These are phyloP conservation scores for Sepiola atlantica DNA, from an alignment of 2,888 invertebrate species.

Conservation along the genomic window DNA sequence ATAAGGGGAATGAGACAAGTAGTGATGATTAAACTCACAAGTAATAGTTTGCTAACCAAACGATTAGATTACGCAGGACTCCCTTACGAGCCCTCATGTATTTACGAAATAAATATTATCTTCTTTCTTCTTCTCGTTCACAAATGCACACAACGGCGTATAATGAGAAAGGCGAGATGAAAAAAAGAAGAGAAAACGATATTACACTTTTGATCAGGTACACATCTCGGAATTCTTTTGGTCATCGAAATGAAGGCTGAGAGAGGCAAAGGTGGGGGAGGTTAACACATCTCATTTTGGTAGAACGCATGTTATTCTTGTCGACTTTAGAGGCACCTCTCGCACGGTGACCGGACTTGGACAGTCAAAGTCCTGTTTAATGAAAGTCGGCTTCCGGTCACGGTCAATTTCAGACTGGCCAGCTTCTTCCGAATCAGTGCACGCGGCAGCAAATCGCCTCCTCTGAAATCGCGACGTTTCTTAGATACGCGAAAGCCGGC, in stretches of 20 bases:
- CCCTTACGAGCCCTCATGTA: neutral
- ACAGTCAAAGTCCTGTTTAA: neutral
- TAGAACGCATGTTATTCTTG: neutral
- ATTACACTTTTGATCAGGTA: neutral
- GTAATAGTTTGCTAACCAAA: too few species aligned
- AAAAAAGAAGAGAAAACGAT: neutral
- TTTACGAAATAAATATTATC: neutral
- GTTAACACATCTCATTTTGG: neutral
- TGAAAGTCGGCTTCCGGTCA: neutral
- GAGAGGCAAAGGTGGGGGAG: neutral
- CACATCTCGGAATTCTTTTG: neutral
- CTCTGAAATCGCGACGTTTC: neutral
- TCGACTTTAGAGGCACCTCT: neutral
- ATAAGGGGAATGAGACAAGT: too few species aligned
- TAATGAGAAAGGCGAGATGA: neutral
- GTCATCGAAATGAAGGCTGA: neutral
- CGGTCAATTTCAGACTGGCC: constrained; percentile 32
- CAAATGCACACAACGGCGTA: neutral
- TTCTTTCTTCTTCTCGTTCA: neutral
- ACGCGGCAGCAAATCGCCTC: neutral
- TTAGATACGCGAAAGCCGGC: neutral
- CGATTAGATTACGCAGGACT: too few species aligned
- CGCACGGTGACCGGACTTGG: neutral
- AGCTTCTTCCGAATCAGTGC: neutral
- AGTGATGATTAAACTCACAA: too few species aligned